phyloP scores from a whole-genome alignment of 2,797 vertebrate species.

The Pipistrellus nathusii region DNA sequence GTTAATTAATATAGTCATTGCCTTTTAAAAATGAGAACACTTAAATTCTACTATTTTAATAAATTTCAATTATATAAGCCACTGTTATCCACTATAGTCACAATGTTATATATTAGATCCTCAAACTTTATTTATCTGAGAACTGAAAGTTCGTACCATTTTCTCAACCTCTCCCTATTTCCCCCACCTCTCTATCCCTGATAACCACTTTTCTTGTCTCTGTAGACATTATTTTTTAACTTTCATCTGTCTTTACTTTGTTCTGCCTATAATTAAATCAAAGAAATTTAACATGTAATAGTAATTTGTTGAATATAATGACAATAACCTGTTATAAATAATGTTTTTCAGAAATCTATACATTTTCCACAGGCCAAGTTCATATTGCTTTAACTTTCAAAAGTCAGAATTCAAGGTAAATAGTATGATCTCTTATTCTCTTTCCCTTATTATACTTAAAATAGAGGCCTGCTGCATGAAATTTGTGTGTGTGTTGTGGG shows the following conservation, averaged over 20 bases:
- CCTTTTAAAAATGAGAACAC: background rate
- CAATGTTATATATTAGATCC: background rate
- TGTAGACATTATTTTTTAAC: slow-evolving; percentile 27
- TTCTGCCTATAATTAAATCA: background rate
- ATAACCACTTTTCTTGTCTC: background rate
- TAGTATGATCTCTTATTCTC: slow-evolving; percentile 8
- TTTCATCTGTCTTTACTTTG: background rate
- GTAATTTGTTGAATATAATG: background rate
- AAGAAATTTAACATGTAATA: background rate
- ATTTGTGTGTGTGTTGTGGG: too few relatives aligned
- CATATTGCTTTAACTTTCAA: slow-evolving; percentile 89
- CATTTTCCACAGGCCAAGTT: slow-evolving; percentile 93
- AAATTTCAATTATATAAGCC: background rate
- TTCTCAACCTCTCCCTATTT: background rate
- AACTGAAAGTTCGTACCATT: background rate
- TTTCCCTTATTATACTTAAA: background rate
- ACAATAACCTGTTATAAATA: slow-evolving; percentile 36
- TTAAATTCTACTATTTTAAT: background rate
- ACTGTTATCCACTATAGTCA: background rate
- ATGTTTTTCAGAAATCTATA: slow-evolving; percentile 90
- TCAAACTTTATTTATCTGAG: background rate
- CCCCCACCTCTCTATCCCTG: background rate
- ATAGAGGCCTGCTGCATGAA: too few relatives aligned
- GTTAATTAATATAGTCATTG: background rate
- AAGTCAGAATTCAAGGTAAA: slow-evolving; percentile 93